Percentiles rank a stretch among this genome's conserved stretches.
phyloP scores from a whole-genome alignment of 2,797 vertebrate species.

The Parauchenoglanis ngamensis region DNA sequence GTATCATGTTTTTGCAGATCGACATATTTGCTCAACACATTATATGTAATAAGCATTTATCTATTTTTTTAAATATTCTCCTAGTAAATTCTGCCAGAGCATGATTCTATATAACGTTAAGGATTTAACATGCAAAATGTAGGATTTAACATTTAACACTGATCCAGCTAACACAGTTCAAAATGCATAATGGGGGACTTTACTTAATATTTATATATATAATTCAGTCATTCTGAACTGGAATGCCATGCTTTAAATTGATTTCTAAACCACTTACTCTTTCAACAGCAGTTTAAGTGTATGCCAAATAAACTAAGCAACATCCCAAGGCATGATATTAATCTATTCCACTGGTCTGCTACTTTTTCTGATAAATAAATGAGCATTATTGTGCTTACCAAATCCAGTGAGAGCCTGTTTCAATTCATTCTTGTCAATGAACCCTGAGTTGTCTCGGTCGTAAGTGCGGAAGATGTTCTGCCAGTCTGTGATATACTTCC shows the following conservation, averaged over 20 bases:
- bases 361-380: slow-evolving; percentile 49
- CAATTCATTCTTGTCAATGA: slow-evolving; percentile 97
- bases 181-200: background rate
- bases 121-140: too few relatives aligned
- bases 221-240: background rate
- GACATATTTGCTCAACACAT: background rate
- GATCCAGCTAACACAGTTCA: background rate
- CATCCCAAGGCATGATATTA: background rate
- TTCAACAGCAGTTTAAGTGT: background rate
- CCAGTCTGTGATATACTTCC: slow-evolving; percentile 99
- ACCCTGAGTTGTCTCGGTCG: slow-evolving; percentile 96
- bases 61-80: background rate
- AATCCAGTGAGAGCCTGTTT: slow-evolving; percentile 97
- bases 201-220: background rate
- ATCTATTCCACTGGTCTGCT: slow-evolving; percentile 39
- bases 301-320: background rate
- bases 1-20: background rate
- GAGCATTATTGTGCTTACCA: slow-evolving; percentile 81
- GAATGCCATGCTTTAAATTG: background rate
- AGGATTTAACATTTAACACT: too few relatives aligned
- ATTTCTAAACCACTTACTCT: background rate
- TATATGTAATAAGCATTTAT: background rate
- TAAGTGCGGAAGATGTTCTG: slow-evolving; percentile 98
- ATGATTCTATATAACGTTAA: background rate
- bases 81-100: background rate